These are phyloP conservation scores for Triplophysa rosa DNA, from an alignment of 2,113 vertebrate species.

Conservation along the genomic window DNA sequence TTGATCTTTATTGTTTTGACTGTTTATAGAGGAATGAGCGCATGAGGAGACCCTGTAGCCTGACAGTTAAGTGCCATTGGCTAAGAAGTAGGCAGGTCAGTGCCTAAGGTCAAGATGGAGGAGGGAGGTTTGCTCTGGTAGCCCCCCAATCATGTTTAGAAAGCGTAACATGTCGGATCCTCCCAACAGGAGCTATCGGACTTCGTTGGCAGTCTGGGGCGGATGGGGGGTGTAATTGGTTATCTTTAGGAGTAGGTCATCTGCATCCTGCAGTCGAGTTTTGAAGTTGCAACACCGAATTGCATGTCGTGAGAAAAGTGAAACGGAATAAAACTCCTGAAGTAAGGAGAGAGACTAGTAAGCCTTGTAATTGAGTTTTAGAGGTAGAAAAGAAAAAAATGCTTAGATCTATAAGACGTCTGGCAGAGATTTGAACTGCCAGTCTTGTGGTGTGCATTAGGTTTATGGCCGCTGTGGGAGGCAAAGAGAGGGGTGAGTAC, in stretches of 20 bases:
- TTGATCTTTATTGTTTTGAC: constrained; percentile 33
- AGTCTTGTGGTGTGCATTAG: constrained; percentile 75
- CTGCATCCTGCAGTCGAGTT: neutral
- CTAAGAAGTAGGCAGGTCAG: constrained; percentile 33
- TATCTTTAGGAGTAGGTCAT: constrained; percentile 50
- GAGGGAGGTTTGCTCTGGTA: constrained; percentile 10
- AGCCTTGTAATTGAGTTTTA: constrained; percentile 40
- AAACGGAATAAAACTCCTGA: constrained; percentile 11
- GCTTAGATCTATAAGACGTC: constrained; percentile 38
- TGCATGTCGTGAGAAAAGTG: neutral
- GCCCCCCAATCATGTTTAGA: constrained; percentile 55
- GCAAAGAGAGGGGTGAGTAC: constrained; percentile 43
- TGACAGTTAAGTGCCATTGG: constrained; percentile 52
- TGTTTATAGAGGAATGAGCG: constrained; percentile 47
- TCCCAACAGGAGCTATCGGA: constrained; percentile 55
- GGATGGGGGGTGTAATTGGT: constrained; percentile 52
- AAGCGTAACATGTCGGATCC: constrained; percentile 67
- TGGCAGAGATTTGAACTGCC: constrained; percentile 42
- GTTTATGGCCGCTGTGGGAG: constrained; percentile 71
- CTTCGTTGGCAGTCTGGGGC: constrained; percentile 30
- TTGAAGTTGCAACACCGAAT: neutral
- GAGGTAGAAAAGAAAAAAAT: constrained; percentile 12
- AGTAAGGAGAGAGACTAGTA: constrained; percentile 34
- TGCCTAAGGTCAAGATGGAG: constrained; percentile 42
- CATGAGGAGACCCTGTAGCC: constrained; percentile 43